Evolutionary conservation across 2,888 invertebrate genomes (phyloP).

Genomic region (Hedychridium roseum): DNA sequence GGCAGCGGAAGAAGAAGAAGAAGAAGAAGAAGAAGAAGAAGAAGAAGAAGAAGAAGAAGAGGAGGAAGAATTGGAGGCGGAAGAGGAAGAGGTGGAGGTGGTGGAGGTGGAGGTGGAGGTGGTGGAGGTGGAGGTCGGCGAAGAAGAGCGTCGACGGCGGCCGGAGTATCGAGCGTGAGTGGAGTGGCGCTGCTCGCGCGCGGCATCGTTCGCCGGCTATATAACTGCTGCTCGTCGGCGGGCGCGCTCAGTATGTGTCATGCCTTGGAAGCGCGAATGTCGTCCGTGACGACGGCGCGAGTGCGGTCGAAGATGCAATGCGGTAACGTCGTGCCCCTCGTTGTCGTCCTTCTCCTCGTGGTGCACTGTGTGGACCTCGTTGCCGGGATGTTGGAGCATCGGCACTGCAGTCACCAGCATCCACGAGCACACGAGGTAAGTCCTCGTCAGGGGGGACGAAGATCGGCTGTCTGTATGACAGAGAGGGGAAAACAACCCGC

Average conservation of each 20-base stretch:
- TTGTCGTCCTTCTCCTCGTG: conserved; percentile 50
- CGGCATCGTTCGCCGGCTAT: conserved; percentile 41
- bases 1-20: no score
- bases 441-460: no score
- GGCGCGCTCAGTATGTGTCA: conserved; percentile 57
- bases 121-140: neutral
- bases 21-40: no score
- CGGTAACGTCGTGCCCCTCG: conserved; percentile 46
- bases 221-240: conserved; percentile 48
- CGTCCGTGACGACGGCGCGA: conserved; percentile 57
- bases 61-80: no score
- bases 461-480: no score
- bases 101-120: no score
- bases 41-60: no score
- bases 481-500: neutral
- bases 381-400: conserved; percentile 58
- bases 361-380: conserved; percentile 49
- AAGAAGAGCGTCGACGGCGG: conserved; percentile 26
- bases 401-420: conserved; percentile 71
- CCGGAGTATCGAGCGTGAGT: conserved; percentile 39
- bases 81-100: no score
- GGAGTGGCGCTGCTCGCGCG: conserved; percentile 32
- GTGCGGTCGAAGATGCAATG: conserved; percentile 61
- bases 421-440: conserved; percentile 75
- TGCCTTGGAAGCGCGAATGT: conserved; percentile 50